Base-by-base conservation (phyloP, 2,113 vertebrate genomes). In the Phalacrocorax brasilianus region DNA sequence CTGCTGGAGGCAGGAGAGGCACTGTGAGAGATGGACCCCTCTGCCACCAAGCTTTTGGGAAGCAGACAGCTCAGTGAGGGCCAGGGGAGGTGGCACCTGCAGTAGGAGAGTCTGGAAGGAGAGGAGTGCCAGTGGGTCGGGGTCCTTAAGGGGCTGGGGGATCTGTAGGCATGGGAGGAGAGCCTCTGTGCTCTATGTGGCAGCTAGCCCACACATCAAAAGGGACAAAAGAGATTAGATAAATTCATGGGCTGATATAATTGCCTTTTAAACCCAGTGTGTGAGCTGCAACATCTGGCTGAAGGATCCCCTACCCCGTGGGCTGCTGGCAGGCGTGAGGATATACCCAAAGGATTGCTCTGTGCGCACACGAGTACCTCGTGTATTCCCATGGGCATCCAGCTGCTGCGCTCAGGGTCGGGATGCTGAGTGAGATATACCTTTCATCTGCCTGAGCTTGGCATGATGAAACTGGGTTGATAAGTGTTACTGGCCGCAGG, bases 311-410 rank as follows among this genome's bases (percentile, higher is more conserved):
- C 21, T 53, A 52, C 14, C 26, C 40, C 2, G 1, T 0, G 0
- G 70, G 17, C 50, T 95, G 49, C 67, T 70, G 53, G 49, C 56
- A 74, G 53, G 14, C 2, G 0, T 21, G 38, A 80, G 38, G 35
- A 27, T 66, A 20, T 17, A 53, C 27, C 27, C 14, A 27, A 53
- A 80, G 28, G 28, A 26, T 59, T 5, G 1, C 53, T 45, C 35
- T 42, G 14, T 72, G 33, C 2, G 1, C 28, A 33, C 0, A 0
- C n/a, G 40, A 22, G 35, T 11, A 47, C 13, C 58, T 86, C 5
- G 0, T 35, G 27, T 38, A 79, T 40, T 85, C 49, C n/a, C 5
- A 5, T 12, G 52, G 53, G 28, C 53, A 76, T 49, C 22, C 63
- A 80, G 63, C 21, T 1, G 2, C 72, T 47, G 88, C 0, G 2